Base-by-base conservation (phyloP, 2,113 vertebrate genomes). In the Cariama cristata region DNA sequence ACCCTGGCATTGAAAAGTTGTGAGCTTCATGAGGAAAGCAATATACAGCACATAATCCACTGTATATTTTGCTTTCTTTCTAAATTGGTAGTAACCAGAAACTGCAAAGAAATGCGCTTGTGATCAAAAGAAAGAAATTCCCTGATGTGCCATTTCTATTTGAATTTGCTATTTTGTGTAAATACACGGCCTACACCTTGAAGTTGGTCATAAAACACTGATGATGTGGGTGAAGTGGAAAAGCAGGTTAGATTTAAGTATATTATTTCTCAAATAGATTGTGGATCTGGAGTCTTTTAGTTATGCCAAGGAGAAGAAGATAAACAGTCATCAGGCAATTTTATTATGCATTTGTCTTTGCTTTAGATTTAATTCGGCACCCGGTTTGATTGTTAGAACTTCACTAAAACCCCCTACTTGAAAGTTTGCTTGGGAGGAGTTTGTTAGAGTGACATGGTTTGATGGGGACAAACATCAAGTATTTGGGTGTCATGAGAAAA, bases 81-180 rank as follows among this genome's bases (percentile, higher is more conserved):
- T 92, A 67, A 84, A 82, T 56, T 38, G 33, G 32, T 89, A 86
- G 52, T 69, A 80, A 88, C 56, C 49, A 94, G 72, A 93, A 69
- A 28, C 83, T 90, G 72, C 53, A 44, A 79, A 91, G 53, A 95
- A 94, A 76, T 66, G 45, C 32, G 24, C 40, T 72, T 93, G 11
- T 59, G 44, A 92, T 89, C 42, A 74, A 93, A 92, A 87, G 60
- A 64, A 71, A 93, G 18, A 91, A 86, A 86, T 71, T 79, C 49
- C 66, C 79, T 82, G 32, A 58, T 88, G 88, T 79, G 55, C 44
- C 35, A 71, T 93, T 95, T 91, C 32, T 77, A 8, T 91, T 94
- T 93, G 86, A 82, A 93, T 96, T 64, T 85, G 59, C 84, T 95
- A 72, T 90, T 92, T 94, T 88, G 62, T 85, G 28, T 85, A 90